Base-by-base conservation (phyloP, 1,140 invertebrate species). In the Macrobrachium nipponense region DNA sequence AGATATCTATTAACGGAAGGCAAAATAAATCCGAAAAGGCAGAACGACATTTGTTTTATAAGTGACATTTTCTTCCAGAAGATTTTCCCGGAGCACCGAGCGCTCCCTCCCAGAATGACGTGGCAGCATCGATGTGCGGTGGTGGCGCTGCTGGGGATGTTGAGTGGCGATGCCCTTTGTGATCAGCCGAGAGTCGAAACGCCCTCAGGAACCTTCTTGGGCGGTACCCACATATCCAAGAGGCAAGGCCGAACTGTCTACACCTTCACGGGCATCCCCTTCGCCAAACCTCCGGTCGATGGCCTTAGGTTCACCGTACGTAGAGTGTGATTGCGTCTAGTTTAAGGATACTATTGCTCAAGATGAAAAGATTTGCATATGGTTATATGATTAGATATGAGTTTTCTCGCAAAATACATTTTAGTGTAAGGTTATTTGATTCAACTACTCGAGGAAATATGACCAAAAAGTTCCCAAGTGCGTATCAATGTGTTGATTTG, bases 211-310 rank as follows among this genome's bases (percentile, higher is more conserved):
- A 86, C 73, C 51, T 88, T 82, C 72, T 77, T 86, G 61, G 87
- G 87, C 59, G 90, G 89, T 18, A 90, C 89, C 66, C 89, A 89
- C 2, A 93, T 51, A 0, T 84, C 87, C n/a, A 80, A 79, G 58
- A 76, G 89, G 27, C 72, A 84, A 18, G 73, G 73, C 10, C 84
- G 91, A 81, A 86, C 83, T 18, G 83, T 92, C 89, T 93, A 92
- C 89, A 93, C 93, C 59, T 95, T 95, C 91, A 91, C 93, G 58
- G 93, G 93, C 5, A 93, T 95, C 79, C 94, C 94, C 0, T 95
- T 93, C 88, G 94, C 94, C 0, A 90, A 93, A 84, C 93, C 95
- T 10, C 95, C 94, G 27, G 79, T 95, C 20, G 94, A 93, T 27
- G 89, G 92, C 0, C 90, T 95, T 5, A 93, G 95, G 87, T 95